A percentile compares a stretch with the other conserved stretches of the same genome.
Evolutionary conservation across 1,140 invertebrate genomes (phyloP).

Genomic region (Drosophila pachea): DNA sequence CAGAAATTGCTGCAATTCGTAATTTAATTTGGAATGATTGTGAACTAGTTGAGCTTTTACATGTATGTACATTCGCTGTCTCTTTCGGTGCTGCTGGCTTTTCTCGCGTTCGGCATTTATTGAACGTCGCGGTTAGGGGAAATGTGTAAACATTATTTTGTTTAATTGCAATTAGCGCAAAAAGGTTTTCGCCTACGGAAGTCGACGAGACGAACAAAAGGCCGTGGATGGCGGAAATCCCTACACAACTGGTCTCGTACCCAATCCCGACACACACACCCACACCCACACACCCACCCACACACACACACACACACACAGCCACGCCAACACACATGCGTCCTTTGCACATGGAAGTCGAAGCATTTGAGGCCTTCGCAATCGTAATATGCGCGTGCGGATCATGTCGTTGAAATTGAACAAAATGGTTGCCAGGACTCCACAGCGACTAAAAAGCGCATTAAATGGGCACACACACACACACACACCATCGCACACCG

Average conservation of each 20-base stretch:
- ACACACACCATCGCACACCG: not conserved
- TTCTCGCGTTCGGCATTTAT: constrained; percentile 12
- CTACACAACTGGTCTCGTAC: not conserved
- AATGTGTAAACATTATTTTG: constrained; percentile 67
- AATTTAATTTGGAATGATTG: too few species aligned
- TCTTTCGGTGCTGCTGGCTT: not conserved
- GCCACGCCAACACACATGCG: constrained; percentile 1
- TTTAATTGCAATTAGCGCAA: constrained; percentile 66
- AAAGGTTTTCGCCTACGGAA: constrained; percentile 37
- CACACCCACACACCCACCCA: too few species aligned
- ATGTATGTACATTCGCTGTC: not conserved
- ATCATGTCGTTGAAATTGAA: constrained; percentile 25
- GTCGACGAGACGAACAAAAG: constrained; percentile 21
- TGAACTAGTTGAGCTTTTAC: too few species aligned
- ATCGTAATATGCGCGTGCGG: constrained; percentile 27
- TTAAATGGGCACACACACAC: constrained; percentile 5
- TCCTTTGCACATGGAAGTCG: not conserved
- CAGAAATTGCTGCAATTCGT: too few species aligned
- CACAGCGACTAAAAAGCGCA: constrained; percentile 2
- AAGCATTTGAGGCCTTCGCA: constrained; percentile 40
- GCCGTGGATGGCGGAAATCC: not conserved
- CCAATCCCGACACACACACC: constrained; percentile 3
- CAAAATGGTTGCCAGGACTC: constrained; percentile 16
- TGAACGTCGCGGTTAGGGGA: constrained; percentile 42
- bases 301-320: not conserved